These are phyloP conservation scores for Anarrhichthys ocellatus DNA, from an alignment of 2,113 vertebrate species.

Conservation along the genomic window DNA sequence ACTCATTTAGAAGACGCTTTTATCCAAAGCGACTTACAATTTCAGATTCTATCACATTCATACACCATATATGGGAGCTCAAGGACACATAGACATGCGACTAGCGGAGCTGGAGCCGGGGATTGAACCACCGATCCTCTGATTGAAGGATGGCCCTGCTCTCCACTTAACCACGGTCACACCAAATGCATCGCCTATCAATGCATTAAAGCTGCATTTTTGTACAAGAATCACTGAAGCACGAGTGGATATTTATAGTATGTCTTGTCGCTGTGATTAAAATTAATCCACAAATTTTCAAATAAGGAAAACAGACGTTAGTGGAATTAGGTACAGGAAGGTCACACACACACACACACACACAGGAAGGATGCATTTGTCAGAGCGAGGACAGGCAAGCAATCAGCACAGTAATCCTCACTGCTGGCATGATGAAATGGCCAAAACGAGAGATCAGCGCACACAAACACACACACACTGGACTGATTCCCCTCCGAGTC, in stretches of 20 bases:
- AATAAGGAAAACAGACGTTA: slow-evolving; percentile 20
- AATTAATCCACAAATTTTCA: slow-evolving; percentile 35
- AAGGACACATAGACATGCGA: too few relatives aligned
- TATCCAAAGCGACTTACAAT: too few relatives aligned
- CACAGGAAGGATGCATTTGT: neutral
- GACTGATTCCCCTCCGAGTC: slow-evolving; percentile 4
- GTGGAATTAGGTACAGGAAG: slow-evolving; percentile 34
- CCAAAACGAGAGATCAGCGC: slow-evolving; percentile 20
- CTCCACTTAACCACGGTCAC: too few relatives aligned
- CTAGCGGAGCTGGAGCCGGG: too few relatives aligned
- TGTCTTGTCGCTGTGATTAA: neutral
- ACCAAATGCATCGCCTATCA: neutral
- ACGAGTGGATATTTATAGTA: neutral
- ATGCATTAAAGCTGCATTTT: neutral
- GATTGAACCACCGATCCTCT: too few relatives aligned
- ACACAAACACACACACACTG: neutral
- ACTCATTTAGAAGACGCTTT: too few relatives aligned
- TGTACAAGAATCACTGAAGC: neutral
- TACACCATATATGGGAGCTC: too few relatives aligned
- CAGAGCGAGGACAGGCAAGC: slow-evolving; percentile 16
- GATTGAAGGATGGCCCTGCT: too few relatives aligned
- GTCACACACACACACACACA: slow-evolving; percentile 23
- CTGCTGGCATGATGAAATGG: slow-evolving; percentile 50
- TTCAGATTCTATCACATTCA: too few relatives aligned
- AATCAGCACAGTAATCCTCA: slow-evolving; percentile 49